Conservation (phyloP, 2,113 vertebrate species). For the Blennius ocellaris region DNA sequence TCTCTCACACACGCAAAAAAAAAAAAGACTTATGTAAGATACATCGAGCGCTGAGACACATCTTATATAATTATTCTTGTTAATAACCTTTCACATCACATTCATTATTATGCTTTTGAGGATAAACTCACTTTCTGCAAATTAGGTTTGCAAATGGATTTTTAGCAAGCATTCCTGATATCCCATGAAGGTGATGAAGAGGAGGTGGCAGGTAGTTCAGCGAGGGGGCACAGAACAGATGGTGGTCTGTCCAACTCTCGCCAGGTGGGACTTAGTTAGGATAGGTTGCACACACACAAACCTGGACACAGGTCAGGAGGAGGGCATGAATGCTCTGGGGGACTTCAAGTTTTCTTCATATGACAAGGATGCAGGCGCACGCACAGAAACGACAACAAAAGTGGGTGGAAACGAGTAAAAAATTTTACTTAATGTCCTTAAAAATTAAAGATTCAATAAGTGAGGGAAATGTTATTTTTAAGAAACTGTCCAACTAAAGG, state of each 20-base stretch:
- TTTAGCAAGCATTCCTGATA: slow-evolving; percentile 13
- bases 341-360: slow-evolving; percentile 6
- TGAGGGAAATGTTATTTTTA: background rate
- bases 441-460: background rate
- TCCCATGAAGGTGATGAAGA: slow-evolving; percentile 47
- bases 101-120: slow-evolving; percentile 17
- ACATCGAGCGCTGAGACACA: slow-evolving; percentile 11
- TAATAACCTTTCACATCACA: slow-evolving; percentile 31
- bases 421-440: background rate
- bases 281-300: slow-evolving; percentile 42
- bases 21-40: slow-evolving; percentile 26
- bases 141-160: background rate
- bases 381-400: background rate
- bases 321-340: slow-evolving; percentile 40
- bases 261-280: slow-evolving; percentile 53
- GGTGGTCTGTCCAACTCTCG: slow-evolving; percentile 66
- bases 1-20: background rate
- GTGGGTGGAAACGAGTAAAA: background rate
- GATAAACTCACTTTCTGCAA: slow-evolving; percentile 22
- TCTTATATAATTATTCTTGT: slow-evolving; percentile 22
- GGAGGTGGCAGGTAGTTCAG: slow-evolving; percentile 59
- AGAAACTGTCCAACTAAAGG: background rate
- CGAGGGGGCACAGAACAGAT: slow-evolving; percentile 66
- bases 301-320: slow-evolving; percentile 44
- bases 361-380: slow-evolving; percentile 26